A percentile compares a stretch with the other conserved stretches of the same genome.
phyloP scores from a whole-genome alignment of 2,113 vertebrate genomes.

The Phodopus roborovskii region DNA sequence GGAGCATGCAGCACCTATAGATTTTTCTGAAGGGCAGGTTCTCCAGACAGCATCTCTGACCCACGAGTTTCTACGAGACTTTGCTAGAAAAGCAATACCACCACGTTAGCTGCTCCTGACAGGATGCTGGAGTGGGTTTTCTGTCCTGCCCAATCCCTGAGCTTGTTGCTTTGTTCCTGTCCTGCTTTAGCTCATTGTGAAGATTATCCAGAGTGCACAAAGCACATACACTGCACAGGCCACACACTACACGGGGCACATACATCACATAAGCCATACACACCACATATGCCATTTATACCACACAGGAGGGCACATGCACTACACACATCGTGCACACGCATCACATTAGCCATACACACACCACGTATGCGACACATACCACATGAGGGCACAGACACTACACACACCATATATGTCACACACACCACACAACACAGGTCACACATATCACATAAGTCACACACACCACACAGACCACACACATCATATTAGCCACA shows the following conservation, averaged over 20 bases:
- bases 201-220: neutral
- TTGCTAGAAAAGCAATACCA: neutral
- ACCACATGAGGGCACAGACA: neutral
- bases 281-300: neutral
- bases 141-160: rapidly evolving
- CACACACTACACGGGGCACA: neutral
- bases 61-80: rapidly evolving
- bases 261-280: neutral
- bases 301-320: no score
- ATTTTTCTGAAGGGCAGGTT: neutral
- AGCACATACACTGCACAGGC: neutral
- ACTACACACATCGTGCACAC: neutral
- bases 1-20: neutral
- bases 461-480: neutral
- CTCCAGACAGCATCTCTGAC: neutral
- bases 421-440: neutral
- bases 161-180: neutral
- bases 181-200: neutral
- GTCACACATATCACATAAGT: neutral
- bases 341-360: neutral
- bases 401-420: neutral
- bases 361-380: neutral
- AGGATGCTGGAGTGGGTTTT: rapidly evolving
- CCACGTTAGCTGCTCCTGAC: neutral
- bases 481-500: neutral